These are phyloP conservation scores for Diaphora mendica DNA, from an alignment of 2,888 invertebrate genomes.

Conservation along the genomic window DNA sequence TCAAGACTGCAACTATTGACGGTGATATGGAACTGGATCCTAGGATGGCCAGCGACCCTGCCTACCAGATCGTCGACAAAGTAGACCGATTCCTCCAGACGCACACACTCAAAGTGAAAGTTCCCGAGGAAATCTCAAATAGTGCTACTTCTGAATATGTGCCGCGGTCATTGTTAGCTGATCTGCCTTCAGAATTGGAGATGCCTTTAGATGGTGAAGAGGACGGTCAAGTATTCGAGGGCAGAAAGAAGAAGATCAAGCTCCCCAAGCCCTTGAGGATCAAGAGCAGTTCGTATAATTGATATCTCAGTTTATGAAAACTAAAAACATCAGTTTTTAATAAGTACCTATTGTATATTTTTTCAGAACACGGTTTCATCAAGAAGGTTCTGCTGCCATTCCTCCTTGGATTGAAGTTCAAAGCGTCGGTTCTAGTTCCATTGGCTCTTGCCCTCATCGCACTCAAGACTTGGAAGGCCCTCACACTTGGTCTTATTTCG, in stretches of 20 bases:
- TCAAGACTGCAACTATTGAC: conserved; percentile 87
- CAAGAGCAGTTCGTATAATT: conserved; percentile 76
- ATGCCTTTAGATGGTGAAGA: conserved; percentile 89
- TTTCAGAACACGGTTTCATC: conserved; percentile 92
- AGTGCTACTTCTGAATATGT: conserved; percentile 87
- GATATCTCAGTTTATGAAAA: conserved; percentile 10
- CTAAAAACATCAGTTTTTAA: conserved; percentile 27
- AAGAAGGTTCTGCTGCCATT: conserved; percentile 95
- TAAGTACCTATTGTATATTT: conserved; percentile 29
- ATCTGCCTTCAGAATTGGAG: conserved; percentile 89
- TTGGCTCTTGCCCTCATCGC: conserved; percentile 93
- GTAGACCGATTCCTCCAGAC: conserved; percentile 91
- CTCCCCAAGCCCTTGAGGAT: conserved; percentile 83
- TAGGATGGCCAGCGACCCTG: conserved; percentile 84
- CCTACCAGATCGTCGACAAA: conserved; percentile 88
- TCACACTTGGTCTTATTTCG: conserved; percentile 93
- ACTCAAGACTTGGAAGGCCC: conserved; percentile 95
- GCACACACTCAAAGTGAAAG: conserved; percentile 91
- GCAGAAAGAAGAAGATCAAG: conserved; percentile 84
- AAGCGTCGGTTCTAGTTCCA: conserved; percentile 93
- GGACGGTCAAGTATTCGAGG: conserved; percentile 78
- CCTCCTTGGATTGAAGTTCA: conserved; percentile 94
- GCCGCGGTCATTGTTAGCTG: conserved; percentile 88
- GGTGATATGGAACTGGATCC: conserved; percentile 72
- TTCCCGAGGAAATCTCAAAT: conserved; percentile 88